Evolutionary conservation across 1,140 invertebrate genomes (phyloP).

Genomic region (Dreissena rostriformis): DNA sequence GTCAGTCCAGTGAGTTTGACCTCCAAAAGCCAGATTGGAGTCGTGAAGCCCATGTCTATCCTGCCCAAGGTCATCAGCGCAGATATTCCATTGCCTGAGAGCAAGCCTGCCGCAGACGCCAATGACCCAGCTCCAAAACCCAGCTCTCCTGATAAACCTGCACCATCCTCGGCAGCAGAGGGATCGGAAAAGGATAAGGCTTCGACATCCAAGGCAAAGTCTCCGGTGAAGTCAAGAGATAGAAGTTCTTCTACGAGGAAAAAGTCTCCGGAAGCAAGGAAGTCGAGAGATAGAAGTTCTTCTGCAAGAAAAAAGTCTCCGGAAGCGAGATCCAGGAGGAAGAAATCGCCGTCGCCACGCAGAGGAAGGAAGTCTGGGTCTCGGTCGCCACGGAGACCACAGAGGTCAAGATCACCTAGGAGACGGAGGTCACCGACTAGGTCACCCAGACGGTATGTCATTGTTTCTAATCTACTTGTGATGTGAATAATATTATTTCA

Average conservation of each 20-base stretch:
- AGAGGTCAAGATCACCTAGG: slow-evolving; percentile 32
- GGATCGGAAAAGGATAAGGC: slow-evolving; percentile 9
- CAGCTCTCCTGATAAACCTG: not conserved
- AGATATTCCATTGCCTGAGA: slow-evolving; percentile 31
- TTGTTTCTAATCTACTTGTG: too few species aligned
- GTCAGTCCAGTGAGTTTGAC: slow-evolving; percentile 8
- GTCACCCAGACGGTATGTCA: slow-evolving; percentile 16
- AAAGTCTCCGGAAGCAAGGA: slow-evolving; percentile 37
- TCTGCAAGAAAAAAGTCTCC: slow-evolving; percentile 30
- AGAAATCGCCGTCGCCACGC: slow-evolving; percentile 36
- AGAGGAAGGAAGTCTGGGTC: slow-evolving; percentile 32
- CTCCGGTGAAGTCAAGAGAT: slow-evolving; percentile 1
- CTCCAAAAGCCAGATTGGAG: slow-evolving; percentile 38
- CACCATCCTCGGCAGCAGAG: too few species aligned
- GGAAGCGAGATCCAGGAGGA: slow-evolving; percentile 9
- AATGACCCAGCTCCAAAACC: not conserved
- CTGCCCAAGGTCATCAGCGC: slow-evolving; percentile 51
- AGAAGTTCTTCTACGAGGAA: slow-evolving; percentile 1
- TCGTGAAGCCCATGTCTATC: slow-evolving; percentile 43
- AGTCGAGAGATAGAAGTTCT: slow-evolving; percentile 26
- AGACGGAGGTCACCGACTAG: slow-evolving; percentile 30
- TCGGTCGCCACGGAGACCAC: slow-evolving; percentile 7
- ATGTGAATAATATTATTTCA: too few species aligned
- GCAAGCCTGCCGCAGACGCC: not conserved
- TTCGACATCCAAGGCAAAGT: slow-evolving; percentile 1